Conservation (phyloP, 1,140 invertebrate species). For the Drosophila equinoxialis region DNA sequence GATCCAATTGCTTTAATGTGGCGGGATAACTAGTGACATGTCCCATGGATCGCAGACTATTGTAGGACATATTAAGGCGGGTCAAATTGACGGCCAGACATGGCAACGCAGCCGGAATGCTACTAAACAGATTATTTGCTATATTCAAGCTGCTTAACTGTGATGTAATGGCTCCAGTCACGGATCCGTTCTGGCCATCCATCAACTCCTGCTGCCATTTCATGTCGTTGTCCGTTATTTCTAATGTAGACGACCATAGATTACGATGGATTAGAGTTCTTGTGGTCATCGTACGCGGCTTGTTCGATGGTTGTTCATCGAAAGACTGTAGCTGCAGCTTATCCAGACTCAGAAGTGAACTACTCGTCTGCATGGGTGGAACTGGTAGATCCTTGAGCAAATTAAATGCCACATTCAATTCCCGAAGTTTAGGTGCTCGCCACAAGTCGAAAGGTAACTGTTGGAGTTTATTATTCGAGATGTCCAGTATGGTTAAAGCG, state of each 20-base stretch:
- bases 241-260: slow-evolving; percentile 88
- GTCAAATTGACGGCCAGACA: slow-evolving; percentile 94
- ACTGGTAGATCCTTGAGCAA: slow-evolving; percentile 92
- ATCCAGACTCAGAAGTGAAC: slow-evolving; percentile 68
- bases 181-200: slow-evolving; percentile 57
- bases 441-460: slow-evolving; percentile 93
- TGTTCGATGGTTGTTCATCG: slow-evolving; percentile 56
- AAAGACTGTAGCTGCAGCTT: slow-evolving; percentile 71
- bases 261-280: slow-evolving; percentile 87
- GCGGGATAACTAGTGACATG: slow-evolving; percentile 95
- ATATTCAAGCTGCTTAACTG: slow-evolving; percentile 91
- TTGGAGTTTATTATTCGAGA: slow-evolving; percentile 97
- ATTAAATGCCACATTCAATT: slow-evolving; percentile 96
- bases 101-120: slow-evolving; percentile 93
- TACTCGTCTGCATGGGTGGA: slow-evolving; percentile 80
- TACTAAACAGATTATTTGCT: slow-evolving; percentile 94
- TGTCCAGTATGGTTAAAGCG: slow-evolving; percentile 91
- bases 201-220: slow-evolving; percentile 77
- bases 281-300: slow-evolving; percentile 55
- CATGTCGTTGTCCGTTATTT: slow-evolving; percentile 88
- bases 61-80: slow-evolving; percentile 95
- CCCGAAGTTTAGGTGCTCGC: slow-evolving; percentile 93
- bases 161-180: slow-evolving; percentile 83
- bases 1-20: slow-evolving; percentile 94
- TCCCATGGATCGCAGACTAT: slow-evolving; percentile 92